Conservation (phyloP, 2,888 invertebrate genomes). For the Anagyrus pseudococci region DNA sequence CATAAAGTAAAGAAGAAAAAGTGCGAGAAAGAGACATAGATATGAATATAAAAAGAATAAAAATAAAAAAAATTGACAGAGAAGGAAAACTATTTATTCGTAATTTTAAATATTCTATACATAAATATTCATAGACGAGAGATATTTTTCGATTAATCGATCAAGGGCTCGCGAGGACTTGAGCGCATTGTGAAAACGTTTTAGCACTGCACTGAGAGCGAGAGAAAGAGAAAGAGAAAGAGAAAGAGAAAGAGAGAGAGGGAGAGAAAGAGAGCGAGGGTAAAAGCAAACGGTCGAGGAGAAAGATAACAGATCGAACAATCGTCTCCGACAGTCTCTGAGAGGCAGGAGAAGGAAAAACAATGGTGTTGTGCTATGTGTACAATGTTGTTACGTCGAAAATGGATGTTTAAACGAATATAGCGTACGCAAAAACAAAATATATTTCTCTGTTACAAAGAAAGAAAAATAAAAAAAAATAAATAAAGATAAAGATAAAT, state of each 20-base stretch:
- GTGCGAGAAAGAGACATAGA: background rate
- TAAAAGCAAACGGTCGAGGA: too few relatives aligned
- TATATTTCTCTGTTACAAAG: background rate
- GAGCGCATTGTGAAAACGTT: too few relatives aligned
- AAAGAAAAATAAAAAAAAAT: background rate
- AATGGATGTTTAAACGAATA: background rate
- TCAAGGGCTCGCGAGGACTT: background rate
- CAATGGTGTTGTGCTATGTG: background rate
- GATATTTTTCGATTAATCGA: background rate
- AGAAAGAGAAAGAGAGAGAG: too few relatives aligned
- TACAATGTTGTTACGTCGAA: background rate
- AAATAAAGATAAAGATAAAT: too few relatives aligned
- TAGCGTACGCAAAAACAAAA: too few relatives aligned
- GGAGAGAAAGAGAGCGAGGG: too few relatives aligned
- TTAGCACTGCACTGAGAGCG: too few relatives aligned
- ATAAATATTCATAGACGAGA: background rate
- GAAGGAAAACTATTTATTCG: background rate
- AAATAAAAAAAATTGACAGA: background rate
- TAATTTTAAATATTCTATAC: background rate
- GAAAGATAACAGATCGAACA: too few relatives aligned
- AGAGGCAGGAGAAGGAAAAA: background rate
- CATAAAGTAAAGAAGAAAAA: too few relatives aligned
- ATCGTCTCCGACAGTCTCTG: too few relatives aligned
- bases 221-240: too few relatives aligned
- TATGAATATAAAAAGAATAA: background rate